phyloP scores from a whole-genome alignment of 2,113 vertebrate species.

The Nibea albiflora region DNA sequence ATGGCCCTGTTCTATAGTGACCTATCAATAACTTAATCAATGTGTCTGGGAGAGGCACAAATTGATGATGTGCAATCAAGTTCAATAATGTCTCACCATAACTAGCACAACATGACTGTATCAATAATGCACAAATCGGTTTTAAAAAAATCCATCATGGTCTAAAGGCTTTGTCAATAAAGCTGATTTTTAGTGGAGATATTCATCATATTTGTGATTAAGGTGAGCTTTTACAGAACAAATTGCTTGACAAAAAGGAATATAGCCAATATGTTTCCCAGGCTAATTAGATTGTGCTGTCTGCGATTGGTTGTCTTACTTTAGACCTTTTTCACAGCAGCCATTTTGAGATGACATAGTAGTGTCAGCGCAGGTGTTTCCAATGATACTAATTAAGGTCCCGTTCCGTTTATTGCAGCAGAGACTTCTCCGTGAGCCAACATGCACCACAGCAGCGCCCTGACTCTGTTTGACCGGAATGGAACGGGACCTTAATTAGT shows the following conservation, averaged over 20 bases:
- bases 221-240: conserved; percentile 17
- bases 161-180: conserved; percentile 57
- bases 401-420: too few species aligned
- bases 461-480: too few species aligned
- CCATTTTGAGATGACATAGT: too few species aligned
- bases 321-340: not conserved
- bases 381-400: too few species aligned
- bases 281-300: not conserved
- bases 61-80: conserved; percentile 55
- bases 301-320: not conserved
- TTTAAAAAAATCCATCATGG: conserved; percentile 48
- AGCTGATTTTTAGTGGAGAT: conserved; percentile 30
- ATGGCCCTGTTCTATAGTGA: conserved; percentile 30
- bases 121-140: conserved; percentile 39
- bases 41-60: conserved; percentile 45
- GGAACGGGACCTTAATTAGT: too few species aligned
- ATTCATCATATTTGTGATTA: conserved; percentile 15
- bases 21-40: conserved; percentile 66
- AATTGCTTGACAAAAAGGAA: not conserved
- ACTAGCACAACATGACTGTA: conserved; percentile 35
- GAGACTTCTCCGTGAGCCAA: too few species aligned
- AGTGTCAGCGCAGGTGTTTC: too few species aligned
- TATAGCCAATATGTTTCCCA: conserved; percentile 9
- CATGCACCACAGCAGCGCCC: too few species aligned
- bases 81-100: conserved; percentile 44